These are phyloP conservation scores for Sylvicola fuscatus DNA, from an alignment of 2,888 invertebrate species.

Conservation along the genomic window DNA sequence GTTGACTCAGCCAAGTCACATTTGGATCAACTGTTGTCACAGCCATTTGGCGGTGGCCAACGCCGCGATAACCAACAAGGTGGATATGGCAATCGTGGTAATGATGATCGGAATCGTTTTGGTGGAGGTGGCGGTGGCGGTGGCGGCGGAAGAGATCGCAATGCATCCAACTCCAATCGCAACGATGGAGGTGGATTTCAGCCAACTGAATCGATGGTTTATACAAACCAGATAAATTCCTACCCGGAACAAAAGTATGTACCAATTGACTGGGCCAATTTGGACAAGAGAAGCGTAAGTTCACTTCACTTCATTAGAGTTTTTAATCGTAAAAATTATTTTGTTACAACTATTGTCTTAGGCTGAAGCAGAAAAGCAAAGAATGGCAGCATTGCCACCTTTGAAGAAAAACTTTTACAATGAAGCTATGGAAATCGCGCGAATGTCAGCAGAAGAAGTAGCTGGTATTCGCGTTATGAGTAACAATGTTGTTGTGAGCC, in stretches of 20 bases:
- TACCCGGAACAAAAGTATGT: conserved; percentile 10
- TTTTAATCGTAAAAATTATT: conserved; percentile 1
- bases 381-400: conserved; percentile 42
- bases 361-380: conserved; percentile 32
- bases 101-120: neutral
- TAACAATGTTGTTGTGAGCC: conserved; percentile 53
- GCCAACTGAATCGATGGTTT: neutral
- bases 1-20: conserved; percentile 21
- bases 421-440: conserved; percentile 49
- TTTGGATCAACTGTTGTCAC: conserved; percentile 20
- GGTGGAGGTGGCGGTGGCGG: conserved; percentile 1
- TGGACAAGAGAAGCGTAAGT: conserved; percentile 29
- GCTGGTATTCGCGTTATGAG: conserved; percentile 38
- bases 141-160: conserved; percentile 1
- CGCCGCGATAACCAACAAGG: conserved; percentile 3
- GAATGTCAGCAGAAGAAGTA: conserved; percentile 41
- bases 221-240: no score
- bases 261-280: conserved; percentile 36
- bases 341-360: conserved; percentile 13
- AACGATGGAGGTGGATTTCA: neutral
- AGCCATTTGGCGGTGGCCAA: conserved; percentile 9
- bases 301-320: conserved; percentile 1
- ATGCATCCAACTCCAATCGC: neutral
- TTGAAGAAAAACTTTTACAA: conserved; percentile 66
- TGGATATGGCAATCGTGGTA: conserved; percentile 1